These are phyloP conservation scores for Pseudomyrmex concolor DNA, from an alignment of 1,140 invertebrate species.

Conservation along the genomic window DNA sequence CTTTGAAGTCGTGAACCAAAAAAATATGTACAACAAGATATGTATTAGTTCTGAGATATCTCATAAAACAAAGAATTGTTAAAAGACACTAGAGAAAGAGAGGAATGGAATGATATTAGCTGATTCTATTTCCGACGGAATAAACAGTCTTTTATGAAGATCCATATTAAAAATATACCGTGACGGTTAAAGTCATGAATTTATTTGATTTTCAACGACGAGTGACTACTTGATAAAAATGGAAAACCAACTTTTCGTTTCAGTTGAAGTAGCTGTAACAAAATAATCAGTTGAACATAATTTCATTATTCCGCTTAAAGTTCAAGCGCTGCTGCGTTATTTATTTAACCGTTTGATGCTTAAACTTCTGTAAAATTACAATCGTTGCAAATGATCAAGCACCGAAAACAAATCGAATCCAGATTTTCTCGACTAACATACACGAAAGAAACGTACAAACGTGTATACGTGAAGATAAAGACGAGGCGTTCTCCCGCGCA, in stretches of 20 bases:
- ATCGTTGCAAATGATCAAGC: background rate
- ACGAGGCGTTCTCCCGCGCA: background rate
- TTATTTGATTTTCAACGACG: too few relatives aligned
- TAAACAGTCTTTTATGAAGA: too few relatives aligned
- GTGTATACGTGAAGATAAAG: background rate
- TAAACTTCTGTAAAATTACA: slow-evolving; percentile 2
- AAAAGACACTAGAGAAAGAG: background rate
- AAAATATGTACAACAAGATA: background rate
- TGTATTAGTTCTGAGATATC: background rate
- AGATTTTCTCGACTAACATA: background rate
- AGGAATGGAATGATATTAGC: too few relatives aligned
- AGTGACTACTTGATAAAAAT: too few relatives aligned
- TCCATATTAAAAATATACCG: too few relatives aligned
- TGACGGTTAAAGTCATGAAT: too few relatives aligned
- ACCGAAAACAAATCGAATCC: slow-evolving; percentile 2
- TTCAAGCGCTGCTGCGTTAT: background rate
- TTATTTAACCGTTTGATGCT: background rate
- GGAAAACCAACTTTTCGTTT: background rate
- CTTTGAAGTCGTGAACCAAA: too few relatives aligned
- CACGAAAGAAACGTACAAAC: background rate
- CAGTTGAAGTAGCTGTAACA: background rate
- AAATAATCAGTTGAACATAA: background rate
- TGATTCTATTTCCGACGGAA: too few relatives aligned
- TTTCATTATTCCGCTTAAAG: background rate
- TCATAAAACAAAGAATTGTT: background rate